Conservation (phyloP, 2,797 vertebrate genomes). For the Falco naumanni region DNA sequence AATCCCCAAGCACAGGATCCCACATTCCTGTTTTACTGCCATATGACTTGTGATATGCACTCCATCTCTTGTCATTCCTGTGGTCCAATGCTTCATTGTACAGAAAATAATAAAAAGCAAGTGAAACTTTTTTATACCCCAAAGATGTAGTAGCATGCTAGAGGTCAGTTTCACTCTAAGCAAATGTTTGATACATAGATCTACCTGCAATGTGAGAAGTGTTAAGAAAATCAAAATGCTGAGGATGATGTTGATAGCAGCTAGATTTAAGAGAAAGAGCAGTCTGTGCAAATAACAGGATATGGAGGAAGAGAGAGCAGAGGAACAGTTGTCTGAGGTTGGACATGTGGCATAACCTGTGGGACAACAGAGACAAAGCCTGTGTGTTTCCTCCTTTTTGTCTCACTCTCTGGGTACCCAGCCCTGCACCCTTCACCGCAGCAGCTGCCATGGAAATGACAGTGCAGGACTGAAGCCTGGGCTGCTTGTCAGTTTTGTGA, state of each 20-base stretch:
- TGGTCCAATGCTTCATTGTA: neutral
- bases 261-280: neutral
- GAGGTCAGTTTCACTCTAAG: neutral
- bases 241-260: neutral
- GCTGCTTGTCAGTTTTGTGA: neutral
- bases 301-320: neutral
- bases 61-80: neutral
- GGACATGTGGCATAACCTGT: neutral
- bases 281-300: neutral
- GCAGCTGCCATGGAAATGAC: neutral
- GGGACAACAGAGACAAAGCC: neutral
- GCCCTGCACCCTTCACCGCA: rapidly evolving
- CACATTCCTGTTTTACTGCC: neutral
- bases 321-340: neutral
- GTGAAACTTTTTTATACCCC: rapidly evolving
- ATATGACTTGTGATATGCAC: neutral
- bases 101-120: neutral
- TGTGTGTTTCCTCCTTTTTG: neutral
- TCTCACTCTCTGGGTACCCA: rapidly evolving
- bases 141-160: rapidly evolving
- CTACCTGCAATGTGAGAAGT: neutral
- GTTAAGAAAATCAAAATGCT: neutral
- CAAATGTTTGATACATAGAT: neutral
- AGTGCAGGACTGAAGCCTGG: neutral
- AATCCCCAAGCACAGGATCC: neutral